These are phyloP conservation scores for Periophthalmus magnuspinnatus DNA, from an alignment of 2,797 vertebrate species.

Conservation along the genomic window DNA sequence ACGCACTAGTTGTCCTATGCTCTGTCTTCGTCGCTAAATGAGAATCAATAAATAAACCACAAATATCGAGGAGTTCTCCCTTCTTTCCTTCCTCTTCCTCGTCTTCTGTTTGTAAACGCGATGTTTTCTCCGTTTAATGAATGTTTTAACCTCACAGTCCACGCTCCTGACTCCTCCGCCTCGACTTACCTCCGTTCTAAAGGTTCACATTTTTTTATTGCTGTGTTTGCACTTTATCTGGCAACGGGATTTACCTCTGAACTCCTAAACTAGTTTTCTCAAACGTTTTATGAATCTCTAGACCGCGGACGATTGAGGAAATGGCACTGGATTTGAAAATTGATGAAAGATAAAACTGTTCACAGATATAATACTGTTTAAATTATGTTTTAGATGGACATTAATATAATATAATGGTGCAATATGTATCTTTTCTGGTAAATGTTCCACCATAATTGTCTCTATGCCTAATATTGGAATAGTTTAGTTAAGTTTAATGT, in stretches of 20 bases:
- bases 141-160: slow-evolving; percentile 2
- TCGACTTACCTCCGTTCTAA: not conserved
- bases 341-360: not conserved
- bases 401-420: too few relatives aligned
- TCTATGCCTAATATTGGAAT: too few relatives aligned
- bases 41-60: slow-evolving; percentile 17
- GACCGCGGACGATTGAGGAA: not conserved
- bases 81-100: slow-evolving; percentile 22
- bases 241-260: not conserved
- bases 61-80: slow-evolving; percentile 27
- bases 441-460: too few relatives aligned
- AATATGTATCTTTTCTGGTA: too few relatives aligned
- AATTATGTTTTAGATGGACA: too few relatives aligned
- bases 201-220: not conserved
- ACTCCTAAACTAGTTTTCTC: not conserved
- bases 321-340: not conserved
- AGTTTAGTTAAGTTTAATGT: too few relatives aligned
- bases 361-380: too few relatives aligned
- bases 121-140: slow-evolving; percentile 3
- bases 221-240: not conserved
- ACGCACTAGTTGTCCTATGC: too few relatives aligned
- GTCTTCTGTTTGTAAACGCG: slow-evolving; percentile 12
- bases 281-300: not conserved
- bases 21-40: not conserved
- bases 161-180: not conserved